Conservation (phyloP, 2,888 invertebrate genomes). For the Proisotoma minuta region DNA sequence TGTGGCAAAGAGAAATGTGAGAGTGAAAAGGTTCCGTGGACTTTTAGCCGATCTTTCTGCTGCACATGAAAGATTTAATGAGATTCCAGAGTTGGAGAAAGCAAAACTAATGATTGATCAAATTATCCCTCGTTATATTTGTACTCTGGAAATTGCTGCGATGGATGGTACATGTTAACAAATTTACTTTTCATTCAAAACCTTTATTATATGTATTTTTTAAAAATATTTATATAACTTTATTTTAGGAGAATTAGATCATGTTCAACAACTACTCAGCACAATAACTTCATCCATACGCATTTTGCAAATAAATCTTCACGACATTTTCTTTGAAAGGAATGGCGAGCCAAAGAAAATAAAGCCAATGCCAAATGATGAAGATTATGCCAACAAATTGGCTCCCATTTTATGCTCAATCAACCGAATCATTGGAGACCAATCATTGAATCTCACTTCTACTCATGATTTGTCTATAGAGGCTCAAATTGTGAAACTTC, state of each 20-base stretch:
- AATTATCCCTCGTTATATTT: constrained; percentile 36
- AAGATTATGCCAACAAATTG: constrained; percentile 25
- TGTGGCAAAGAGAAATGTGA: constrained; percentile 3
- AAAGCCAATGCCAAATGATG: constrained; percentile 4
- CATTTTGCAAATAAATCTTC: constrained; percentile 20
- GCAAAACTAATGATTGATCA: constrained; percentile 29
- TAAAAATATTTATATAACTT: background rate
- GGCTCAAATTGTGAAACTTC: constrained; percentile 34
- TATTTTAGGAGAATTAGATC: constrained; percentile 7
- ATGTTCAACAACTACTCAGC: constrained; percentile 20
- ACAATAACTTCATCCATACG: constrained; percentile 23
- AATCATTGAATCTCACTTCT: constrained; percentile 12
- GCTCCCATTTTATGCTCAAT: constrained; percentile 29
- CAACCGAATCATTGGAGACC: constrained; percentile 26
- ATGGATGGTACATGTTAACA: constrained; percentile 29
- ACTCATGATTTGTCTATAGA: constrained; percentile 28
- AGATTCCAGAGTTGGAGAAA: constrained; percentile 22
- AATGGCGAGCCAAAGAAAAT: constrained; percentile 5
- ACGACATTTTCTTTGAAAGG: constrained; percentile 20
- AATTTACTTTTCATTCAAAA: background rate
- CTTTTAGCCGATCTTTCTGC: constrained; percentile 32
- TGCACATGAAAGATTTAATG: constrained; percentile 33
- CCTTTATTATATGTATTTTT: background rate
- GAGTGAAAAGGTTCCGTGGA: constrained; percentile 31
- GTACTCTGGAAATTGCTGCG: constrained; percentile 36